Evolutionary conservation across 2,113 vertebrate genomes (phyloP), one percentile per base, ranked within the genome.

Genomic region (Pimephales promelas): DNA sequence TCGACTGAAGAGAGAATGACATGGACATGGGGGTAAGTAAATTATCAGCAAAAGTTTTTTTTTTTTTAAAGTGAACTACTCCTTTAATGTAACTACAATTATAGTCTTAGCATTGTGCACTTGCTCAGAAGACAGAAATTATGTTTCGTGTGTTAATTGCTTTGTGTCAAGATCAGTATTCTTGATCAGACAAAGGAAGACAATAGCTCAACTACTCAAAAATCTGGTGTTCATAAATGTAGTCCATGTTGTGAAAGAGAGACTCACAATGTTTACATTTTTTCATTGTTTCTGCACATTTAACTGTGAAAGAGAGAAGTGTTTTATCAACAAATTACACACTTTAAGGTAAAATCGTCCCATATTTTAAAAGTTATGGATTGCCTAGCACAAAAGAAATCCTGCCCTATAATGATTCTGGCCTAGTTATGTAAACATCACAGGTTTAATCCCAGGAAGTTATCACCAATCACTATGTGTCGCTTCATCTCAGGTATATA

Each of bases 381-480:
- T 71, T 26, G 70, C 70, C 70, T 45, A 72, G 70, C 40, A 71
- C 34, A 45, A 71, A 2, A 24, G 22, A 72, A 45, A 72, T 43
- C 36, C 22, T 2, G 22, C 34, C 36, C 66, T 70, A 22, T 11
- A 14, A 24, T 43, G 20, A 10, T 24, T 10, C 31, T 10, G 62
- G 61, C 61, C 61, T 31, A 64, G 14, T 64, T 64, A 20, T 34
- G 28, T 34, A 66, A 68, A 22, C 31, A 22, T 66, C 28, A 40
- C 31, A 66, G 18, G 31, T 66, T 66, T 18, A 34, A 66, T 66
- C 16, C 62, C 8, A 36, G 34, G 18, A 22, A 40, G 40, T 45
- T 26, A 47, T 26, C 6, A 72, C 40, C 36, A 16, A 72, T 47
- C 8, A 72, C n/a, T 72, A n/a, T 45, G 11, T 72, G 10, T 72